Evolutionary conservation across 1,140 invertebrate species (phyloP), one percentile per base, ranked within the genome.

Genomic region (Oedothorax gibbosus): DNA sequence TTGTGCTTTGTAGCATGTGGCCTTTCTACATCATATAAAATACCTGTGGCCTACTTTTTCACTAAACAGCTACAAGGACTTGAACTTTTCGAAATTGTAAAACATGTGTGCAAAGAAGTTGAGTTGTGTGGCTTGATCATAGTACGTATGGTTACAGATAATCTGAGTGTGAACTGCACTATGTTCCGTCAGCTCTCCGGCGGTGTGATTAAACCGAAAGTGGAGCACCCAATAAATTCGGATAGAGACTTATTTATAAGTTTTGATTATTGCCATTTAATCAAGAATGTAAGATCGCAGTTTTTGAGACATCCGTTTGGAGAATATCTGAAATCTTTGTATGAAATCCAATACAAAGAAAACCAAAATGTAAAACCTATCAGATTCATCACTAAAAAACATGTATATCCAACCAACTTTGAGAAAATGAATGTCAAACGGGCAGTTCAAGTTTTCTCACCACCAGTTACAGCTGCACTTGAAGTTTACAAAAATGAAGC

Each of bases 21-120:
- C n/a, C 73, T 77, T 12, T 57, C 73, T 18, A 57, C 73, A 57
- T 15, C 9, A 11, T 80, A 79, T 20, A 65, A 57, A 54, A 81
- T 85, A 15, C 84, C 84, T 50, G 84, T 85, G 3, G 84, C 76
- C 20, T 83, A 81, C 50, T 85, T 80, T 60, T 85, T 85, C 64
- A 81, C 84, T 7, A 20, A 14, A 35, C 21, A 81, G 68, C 54
- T 85, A n/a, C 21, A 15, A 18, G 84, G 35, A 85, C 10, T 54
- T 3, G 50, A 79, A 10, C 51, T 80, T 8, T 21, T 4, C 60
- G n/a, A 15, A 12, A 10, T 85, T 12, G 14, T 51, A 2, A 14
- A 60, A 2, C n/a, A 82, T 21, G 77, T 85, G 7, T 11, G 80
- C 9, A 54, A 81, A 57, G 53, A 68, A 57, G 64, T 85, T 49